phyloP scores from a whole-genome alignment of 2,797 vertebrate species.

The Propithecus perrieri region DNA sequence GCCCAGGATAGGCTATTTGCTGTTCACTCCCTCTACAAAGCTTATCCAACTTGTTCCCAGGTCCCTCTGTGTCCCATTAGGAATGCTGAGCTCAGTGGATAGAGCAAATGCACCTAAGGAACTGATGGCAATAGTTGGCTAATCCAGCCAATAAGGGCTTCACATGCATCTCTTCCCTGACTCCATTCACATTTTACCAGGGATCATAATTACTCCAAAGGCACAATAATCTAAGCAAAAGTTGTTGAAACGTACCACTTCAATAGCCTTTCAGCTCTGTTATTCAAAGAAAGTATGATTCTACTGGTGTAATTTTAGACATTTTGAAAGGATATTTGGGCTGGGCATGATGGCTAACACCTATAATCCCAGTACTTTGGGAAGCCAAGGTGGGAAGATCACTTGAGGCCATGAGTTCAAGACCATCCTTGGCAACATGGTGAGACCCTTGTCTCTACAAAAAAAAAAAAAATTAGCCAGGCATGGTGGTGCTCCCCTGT shows the following conservation, averaged over 20 bases:
- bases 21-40: background rate
- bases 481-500: background rate
- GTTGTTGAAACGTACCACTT: background rate
- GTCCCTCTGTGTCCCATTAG: background rate
- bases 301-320: background rate
- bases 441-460: background rate
- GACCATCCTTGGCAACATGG: background rate
- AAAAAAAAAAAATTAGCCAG: background rate
- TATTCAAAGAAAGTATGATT: background rate
- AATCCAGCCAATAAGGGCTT: background rate
- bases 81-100: background rate
- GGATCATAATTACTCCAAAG: background rate
- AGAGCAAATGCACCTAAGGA: background rate
- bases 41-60: background rate
- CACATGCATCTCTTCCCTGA: background rate
- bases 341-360: background rate
- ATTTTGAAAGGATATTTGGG: background rate
- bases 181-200: background rate
- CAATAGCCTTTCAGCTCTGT: background rate
- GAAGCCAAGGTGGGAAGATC: background rate
- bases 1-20: background rate
- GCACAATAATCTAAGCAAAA: background rate
- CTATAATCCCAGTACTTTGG: background rate
- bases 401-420: background rate
- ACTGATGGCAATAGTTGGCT: background rate